phyloP scores from a whole-genome alignment of 2,888 invertebrate species.

The Troglohyphantes excavatus region DNA sequence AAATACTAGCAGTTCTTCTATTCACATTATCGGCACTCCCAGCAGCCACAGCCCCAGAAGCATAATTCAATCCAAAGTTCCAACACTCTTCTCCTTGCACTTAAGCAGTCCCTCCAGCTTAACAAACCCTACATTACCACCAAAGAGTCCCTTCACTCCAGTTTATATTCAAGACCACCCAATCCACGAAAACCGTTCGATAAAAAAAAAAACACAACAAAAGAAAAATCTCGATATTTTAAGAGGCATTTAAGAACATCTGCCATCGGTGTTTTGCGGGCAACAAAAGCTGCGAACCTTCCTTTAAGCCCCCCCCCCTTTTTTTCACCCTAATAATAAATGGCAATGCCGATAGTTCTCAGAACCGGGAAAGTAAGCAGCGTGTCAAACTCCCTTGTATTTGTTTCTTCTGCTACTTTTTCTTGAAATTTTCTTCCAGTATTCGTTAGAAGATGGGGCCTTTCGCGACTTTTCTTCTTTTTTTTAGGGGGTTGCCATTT shows the following conservation, averaged over 20 bases:
- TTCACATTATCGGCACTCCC: too few species aligned
- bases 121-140: background rate
- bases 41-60: too few species aligned
- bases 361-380: slow-evolving; percentile 25
- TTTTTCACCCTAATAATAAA: slow-evolving; percentile 74
- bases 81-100: too few species aligned
- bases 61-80: too few species aligned
- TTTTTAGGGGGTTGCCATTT: background rate
- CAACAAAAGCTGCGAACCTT: slow-evolving; percentile 49
- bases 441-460: slow-evolving; percentile 40
- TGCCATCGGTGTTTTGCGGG: slow-evolving; percentile 71
- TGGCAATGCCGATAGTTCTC: slow-evolving; percentile 61
- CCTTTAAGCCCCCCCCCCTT: slow-evolving; percentile 30
- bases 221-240: slow-evolving; percentile 63
- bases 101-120: background rate
- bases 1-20: too few species aligned
- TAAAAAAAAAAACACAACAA: background rate
- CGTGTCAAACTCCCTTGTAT: slow-evolving; percentile 48
- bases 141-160: background rate
- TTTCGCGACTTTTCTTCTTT: slow-evolving; percentile 26
- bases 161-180: background rate
- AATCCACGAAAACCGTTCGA: slow-evolving; percentile 12
- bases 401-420: slow-evolving; percentile 24
- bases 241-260: slow-evolving; percentile 76
- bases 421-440: slow-evolving; percentile 43